Evolutionary conservation across 92 coral and sea anemone species (phyloP), one percentile per base, ranked within the genome.

Genomic region (Pocillopora grandis): DNA sequence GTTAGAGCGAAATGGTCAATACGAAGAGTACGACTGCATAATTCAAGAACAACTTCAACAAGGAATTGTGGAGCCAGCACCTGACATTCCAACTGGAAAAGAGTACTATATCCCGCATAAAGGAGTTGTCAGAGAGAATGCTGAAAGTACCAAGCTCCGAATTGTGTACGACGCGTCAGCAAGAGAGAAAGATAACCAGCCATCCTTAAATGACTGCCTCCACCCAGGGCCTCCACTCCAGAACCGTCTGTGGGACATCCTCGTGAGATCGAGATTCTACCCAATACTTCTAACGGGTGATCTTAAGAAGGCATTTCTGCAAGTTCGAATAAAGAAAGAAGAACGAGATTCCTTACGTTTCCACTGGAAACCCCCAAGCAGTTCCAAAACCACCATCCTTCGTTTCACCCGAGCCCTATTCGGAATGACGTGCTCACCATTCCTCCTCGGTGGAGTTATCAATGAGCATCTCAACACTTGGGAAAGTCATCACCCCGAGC

Each of bases 81-180:
- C 83, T 57, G 62, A 70, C 21, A 79, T 18, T 15, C 62, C 69
- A 36, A 76, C 21, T 66, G 88, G 89, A 49, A 72, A 60, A 75
- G 88, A 90, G 82, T 83, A 66, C 76, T 87, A 84, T 66, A 60
- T 78, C 76, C 88, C 89, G 5, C 90, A 90, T 31, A 88, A 87
- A 33, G 88, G 85, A 3, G 89, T 90, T 61, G 60, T 66, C 31
- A 76, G 89, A 48, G 89, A 87, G 61, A 76, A 84, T 33, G 89
- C 88, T 13, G 89, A 84, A 66, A 87, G 90, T 59, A 90, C 94
- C 55, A 90, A 84, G 76, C 74, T 90, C 65, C 76, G 87, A 23
- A 77, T 91, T 6, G 91, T 91, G 75, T 91, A 88, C 20, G 94
- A 91, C 66, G 89, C 94, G 36, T 76, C 90, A 21, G 90, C 90